Evolutionary conservation across 2,113 vertebrate genomes (phyloP).

Genomic region (Mystacornis crossleyi): DNA sequence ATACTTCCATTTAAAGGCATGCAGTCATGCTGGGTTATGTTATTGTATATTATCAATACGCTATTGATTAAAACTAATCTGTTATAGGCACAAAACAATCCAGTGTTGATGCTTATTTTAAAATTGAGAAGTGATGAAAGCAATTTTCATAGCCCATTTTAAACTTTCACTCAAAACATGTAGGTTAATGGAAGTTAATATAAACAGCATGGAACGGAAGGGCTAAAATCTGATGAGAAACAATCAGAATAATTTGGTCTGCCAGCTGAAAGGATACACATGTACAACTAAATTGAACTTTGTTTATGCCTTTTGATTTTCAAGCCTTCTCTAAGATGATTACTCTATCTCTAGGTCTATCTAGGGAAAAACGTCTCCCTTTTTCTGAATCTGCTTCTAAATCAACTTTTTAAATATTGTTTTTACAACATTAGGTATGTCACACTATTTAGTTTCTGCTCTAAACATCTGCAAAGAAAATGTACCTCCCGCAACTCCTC

Average conservation of each 20-base stretch:
- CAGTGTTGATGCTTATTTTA: conserved; percentile 67
- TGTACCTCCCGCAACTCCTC: conserved; percentile 19
- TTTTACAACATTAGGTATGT: not conserved
- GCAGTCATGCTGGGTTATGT: conserved; percentile 60
- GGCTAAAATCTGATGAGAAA: conserved; percentile 71
- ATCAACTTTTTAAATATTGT: not conserved
- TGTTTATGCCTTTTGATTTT: conserved; percentile 64
- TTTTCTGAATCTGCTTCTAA: conserved; percentile 1
- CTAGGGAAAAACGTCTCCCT: not conserved
- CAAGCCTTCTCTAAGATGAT: conserved; percentile 43
- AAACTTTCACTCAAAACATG: conserved; percentile 72
- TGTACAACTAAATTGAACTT: conserved; percentile 50
- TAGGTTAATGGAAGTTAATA: conserved; percentile 78
- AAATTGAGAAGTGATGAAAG: conserved; percentile 74
- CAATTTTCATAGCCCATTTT: conserved; percentile 68
- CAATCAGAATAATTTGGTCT: conserved; percentile 63
- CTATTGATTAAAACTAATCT: conserved; percentile 71
- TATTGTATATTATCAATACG: not conserved
- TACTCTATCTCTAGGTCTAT: conserved; percentile 18
- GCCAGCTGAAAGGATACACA: conserved; percentile 49
- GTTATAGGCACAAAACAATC: conserved; percentile 65
- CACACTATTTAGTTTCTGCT: not conserved
- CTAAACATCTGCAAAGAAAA: conserved; percentile 34
- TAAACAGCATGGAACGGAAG: conserved; percentile 74
- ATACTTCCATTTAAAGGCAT: conserved; percentile 47